Evolutionary conservation across 2,113 vertebrate species (phyloP).

Genomic region (Syngnathus floridae): DNA sequence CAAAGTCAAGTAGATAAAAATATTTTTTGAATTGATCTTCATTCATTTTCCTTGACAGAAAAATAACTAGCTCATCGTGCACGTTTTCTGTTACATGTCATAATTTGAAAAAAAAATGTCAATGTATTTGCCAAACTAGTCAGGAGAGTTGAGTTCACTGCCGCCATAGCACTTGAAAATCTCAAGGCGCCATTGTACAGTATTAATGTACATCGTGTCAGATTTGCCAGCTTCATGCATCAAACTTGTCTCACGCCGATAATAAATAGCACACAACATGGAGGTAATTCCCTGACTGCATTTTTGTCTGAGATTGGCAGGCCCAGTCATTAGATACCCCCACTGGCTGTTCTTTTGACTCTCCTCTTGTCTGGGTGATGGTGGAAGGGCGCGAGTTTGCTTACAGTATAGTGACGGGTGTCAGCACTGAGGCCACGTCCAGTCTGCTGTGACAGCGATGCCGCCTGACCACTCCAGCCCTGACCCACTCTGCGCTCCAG

Average conservation of each 20-base stretch:
- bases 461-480: constrained; percentile 49
- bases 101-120: too few species aligned
- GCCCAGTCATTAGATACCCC: constrained; percentile 54
- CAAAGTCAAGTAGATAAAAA: background rate
- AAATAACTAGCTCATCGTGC: too few species aligned
- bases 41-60: background rate
- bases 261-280: constrained; percentile 33
- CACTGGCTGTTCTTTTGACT: constrained; percentile 67
- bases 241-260: constrained; percentile 24
- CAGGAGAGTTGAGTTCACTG: too few species aligned
- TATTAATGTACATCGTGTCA: too few species aligned
- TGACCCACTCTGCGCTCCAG: constrained; percentile 46
- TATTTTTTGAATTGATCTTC: background rate
- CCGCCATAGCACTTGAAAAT: too few species aligned
- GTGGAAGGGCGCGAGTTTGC: background rate
- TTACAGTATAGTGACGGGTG: constrained; percentile 38
- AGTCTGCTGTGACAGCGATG: constrained; percentile 59
- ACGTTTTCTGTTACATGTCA: background rate
- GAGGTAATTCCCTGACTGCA: constrained; percentile 35
- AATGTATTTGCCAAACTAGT: too few species aligned
- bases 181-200: too few species aligned
- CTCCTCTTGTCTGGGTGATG: constrained; percentile 21
- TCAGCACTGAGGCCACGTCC: constrained; percentile 48
- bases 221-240: too few species aligned
- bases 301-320: constrained; percentile 55